phyloP scores from a whole-genome alignment of 2,113 vertebrate species.

The Egretta garzetta region DNA sequence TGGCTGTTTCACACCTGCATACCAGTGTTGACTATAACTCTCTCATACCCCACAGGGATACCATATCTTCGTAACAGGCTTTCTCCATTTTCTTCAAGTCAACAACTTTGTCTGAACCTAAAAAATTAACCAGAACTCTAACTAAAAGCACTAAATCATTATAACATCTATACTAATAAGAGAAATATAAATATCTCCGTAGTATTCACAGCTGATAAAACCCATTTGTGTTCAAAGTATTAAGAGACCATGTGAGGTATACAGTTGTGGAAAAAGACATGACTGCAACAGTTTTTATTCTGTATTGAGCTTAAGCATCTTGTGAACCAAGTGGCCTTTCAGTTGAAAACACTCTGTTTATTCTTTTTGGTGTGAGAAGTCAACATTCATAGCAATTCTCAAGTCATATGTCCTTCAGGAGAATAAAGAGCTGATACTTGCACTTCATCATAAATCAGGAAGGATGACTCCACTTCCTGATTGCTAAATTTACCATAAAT shows the following conservation, averaged over 20 bases:
- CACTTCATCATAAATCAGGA: constrained; percentile 46
- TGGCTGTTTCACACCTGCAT: background rate
- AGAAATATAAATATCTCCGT: background rate
- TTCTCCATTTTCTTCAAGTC: background rate
- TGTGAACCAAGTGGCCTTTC: constrained; percentile 1
- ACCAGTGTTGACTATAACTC: background rate
- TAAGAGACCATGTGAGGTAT: background rate
- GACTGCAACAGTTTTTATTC: background rate
- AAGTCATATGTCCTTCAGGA: constrained; percentile 5
- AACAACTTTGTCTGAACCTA: background rate
- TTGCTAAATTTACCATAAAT: constrained; percentile 30
- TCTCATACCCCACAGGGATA: background rate
- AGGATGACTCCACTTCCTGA: constrained; percentile 49
- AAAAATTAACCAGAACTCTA: background rate
- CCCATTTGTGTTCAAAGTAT: background rate
- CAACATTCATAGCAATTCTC: background rate
- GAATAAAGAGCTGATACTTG: constrained; percentile 54
- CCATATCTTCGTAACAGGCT: background rate
- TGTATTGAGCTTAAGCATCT: background rate
- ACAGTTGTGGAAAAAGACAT: background rate
- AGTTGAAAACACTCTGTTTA: constrained; percentile 9
- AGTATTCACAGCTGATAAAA: background rate
- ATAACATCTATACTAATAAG: background rate
- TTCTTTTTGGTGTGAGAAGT: background rate
- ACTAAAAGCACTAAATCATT: background rate